These are phyloP conservation scores for Nomada ferruginata DNA, from an alignment of 2,888 invertebrate species.

Conservation along the genomic window DNA sequence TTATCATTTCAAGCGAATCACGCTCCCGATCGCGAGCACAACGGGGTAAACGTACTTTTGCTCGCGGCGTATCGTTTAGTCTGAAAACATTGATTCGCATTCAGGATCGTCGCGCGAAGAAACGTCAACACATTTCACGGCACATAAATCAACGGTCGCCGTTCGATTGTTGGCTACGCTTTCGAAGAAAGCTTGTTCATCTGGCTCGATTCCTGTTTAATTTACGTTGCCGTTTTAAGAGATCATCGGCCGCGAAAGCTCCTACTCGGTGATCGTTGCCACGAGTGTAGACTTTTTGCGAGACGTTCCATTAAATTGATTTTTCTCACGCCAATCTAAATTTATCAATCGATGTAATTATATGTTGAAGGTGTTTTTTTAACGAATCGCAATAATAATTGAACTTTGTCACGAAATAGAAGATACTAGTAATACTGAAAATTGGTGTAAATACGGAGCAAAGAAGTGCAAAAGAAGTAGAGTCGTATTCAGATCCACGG, in stretches of 20 bases:
- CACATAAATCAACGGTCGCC: constrained; percentile 59
- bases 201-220: constrained; percentile 49
- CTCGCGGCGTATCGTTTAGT: constrained; percentile 30
- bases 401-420: too few species aligned
- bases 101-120: constrained; percentile 19
- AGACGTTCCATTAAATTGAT: too few species aligned
- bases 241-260: not conserved
- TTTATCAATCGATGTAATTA: too few species aligned
- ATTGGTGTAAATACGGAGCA: too few species aligned
- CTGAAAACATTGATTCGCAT: constrained; percentile 48
- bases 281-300: not conserved
- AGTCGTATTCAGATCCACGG: too few species aligned
- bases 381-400: too few species aligned
- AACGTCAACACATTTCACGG: constrained; percentile 59
- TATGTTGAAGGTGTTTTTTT: too few species aligned
- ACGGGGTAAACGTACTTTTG: constrained; percentile 5
- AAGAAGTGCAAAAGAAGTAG: too few species aligned
- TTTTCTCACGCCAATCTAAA: too few species aligned
- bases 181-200: constrained; percentile 48
- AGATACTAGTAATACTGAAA: too few species aligned
- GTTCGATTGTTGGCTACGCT: constrained; percentile 42
- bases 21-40: not conserved
- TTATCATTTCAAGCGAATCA: constrained; percentile 45
- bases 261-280: not conserved
- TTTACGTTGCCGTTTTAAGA: constrained; percentile 39